Percentiles rank a stretch among this genome's conserved stretches.
phyloP scores from a whole-genome alignment of 2,888 invertebrate species.

The Plusia festucae region DNA sequence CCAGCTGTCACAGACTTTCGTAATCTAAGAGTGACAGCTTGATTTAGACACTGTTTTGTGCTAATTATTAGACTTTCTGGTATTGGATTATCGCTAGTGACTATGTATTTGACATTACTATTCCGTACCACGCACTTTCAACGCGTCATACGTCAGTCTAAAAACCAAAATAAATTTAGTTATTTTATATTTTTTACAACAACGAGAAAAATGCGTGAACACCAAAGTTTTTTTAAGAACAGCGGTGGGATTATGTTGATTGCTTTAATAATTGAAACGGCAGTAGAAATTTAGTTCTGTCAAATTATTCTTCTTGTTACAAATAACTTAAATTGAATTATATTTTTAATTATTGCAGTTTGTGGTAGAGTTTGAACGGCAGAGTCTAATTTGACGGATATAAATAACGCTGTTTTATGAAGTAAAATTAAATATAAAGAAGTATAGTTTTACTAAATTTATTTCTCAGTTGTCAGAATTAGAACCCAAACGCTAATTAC shows the following conservation, averaged over 20 bases:
- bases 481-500: too few species aligned
- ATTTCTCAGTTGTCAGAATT: not conserved
- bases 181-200: not conserved
- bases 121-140: too few species aligned
- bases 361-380: not conserved
- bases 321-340: not conserved
- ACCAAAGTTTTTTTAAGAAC: not conserved
- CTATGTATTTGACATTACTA: not conserved
- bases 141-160: not conserved
- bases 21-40: not conserved
- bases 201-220: not conserved
- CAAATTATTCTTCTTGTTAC: not conserved
- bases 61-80: not conserved
- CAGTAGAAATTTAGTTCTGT: not conserved
- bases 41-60: not conserved
- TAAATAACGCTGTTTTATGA: not conserved
- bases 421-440: not conserved
- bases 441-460: not conserved
- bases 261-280: too few species aligned
- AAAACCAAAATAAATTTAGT: not conserved
- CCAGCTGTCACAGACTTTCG: not conserved
- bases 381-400: not conserved
- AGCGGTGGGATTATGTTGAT: not conserved
- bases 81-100: not conserved
- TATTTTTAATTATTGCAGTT: not conserved